Evolutionary conservation across 2,797 vertebrate genomes (phyloP), one percentile per base, ranked within the genome.

Genomic region (Sciurus carolinensis): DNA sequence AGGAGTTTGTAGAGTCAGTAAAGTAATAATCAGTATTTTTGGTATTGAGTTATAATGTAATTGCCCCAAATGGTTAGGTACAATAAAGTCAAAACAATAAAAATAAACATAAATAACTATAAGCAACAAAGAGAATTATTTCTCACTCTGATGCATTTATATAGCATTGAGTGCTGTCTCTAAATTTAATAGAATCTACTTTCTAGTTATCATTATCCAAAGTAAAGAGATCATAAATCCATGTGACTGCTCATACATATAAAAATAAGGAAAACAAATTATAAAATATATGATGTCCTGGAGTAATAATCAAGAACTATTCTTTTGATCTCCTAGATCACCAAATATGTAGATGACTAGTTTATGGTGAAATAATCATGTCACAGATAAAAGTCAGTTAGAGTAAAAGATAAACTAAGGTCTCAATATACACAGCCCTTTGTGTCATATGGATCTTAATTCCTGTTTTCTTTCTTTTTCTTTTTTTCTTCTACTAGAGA

Each of bases 81-180:
- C 95, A 47, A 82, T 54, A 67, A 71, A 79, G 28, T 54, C 8
- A 94, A 86, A 92, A 90, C 2, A 75, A 71, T 72, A 85, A 59
- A 72, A 82, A 62, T 7, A 69, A 91, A 17, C 6, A 67, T n/a
- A 69, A 85, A 42, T 54, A n/a, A 52, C 73, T 44, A n/a, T 80
- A 76, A 33, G 2, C 18, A 64, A 28, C 26, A 94, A 76, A 57
- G 2, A 69, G 17, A 57, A 57, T 57, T 22, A 22, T 17, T 73
- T 91, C 11, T 91, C 62, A 26, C 52, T 47, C 24, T 47, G 33
- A 33, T 18, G 47, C 5, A 42, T 77, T 95, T 69, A 24, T n/a
- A 59, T 26, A 28, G 39, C n/a, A 73, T 44, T 42, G 17, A 13
- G 2, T 36, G 36, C 18, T 69, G 30, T 47, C 17, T 88, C 50